Percentiles rank a stretch among this genome's conserved stretches.
phyloP scores from a whole-genome alignment of 2,888 invertebrate species.

The Drosophila gaucha region DNA sequence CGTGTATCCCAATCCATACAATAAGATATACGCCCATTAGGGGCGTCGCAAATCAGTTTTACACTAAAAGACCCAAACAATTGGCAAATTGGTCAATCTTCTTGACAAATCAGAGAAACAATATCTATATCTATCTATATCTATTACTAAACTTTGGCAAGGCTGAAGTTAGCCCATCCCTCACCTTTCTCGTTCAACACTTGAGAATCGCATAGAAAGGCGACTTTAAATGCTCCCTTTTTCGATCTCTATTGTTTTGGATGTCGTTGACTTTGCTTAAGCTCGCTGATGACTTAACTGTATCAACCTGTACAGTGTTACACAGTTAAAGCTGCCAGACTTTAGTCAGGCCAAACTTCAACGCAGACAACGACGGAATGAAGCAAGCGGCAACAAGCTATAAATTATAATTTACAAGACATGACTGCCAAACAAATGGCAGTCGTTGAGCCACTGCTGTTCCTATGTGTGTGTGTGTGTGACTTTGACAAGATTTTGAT shows the following conservation, averaged over 20 bases:
- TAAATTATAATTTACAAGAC: conserved; percentile 77
- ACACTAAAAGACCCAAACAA: too few relatives aligned
- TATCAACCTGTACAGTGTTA: not conserved
- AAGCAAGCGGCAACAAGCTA: conserved; percentile 50
- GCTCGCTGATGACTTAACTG: not conserved
- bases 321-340: conserved; percentile 31
- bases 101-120: too few relatives aligned
- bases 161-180: too few relatives aligned
- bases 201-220: not conserved
- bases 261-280: not conserved
- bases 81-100: too few relatives aligned
- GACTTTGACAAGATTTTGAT: conserved; percentile 72
- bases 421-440: conserved; percentile 65
- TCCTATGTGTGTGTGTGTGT: conserved; percentile 31
- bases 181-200: not conserved
- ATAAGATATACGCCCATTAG: too few relatives aligned
- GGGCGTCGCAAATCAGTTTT: too few relatives aligned
- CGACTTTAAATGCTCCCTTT: not conserved
- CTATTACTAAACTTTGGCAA: too few relatives aligned
- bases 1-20: too few relatives aligned
- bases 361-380: conserved; percentile 16
- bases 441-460: conserved; percentile 38
- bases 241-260: not conserved
- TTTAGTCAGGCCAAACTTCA: conserved; percentile 10
- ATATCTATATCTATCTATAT: too few relatives aligned